Base-by-base conservation (phyloP, 2,113 vertebrate genomes). In the Chitala chitala region DNA sequence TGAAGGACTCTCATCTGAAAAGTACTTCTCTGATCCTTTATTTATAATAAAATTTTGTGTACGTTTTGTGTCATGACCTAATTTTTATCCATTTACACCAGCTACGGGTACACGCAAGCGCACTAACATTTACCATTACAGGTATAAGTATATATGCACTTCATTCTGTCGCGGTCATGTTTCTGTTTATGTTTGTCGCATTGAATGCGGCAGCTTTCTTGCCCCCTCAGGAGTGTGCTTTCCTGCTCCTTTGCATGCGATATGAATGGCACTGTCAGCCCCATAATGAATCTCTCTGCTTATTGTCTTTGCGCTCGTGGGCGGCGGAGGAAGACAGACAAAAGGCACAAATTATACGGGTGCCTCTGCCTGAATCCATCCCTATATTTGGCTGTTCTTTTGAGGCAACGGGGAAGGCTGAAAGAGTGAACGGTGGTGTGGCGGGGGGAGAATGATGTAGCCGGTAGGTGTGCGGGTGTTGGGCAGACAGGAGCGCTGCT, bases 281-380 rank as follows among this genome's bases (percentile, higher is more conserved):
- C 74, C 78, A 76, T 82, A 81, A 79, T 69, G 64, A 83, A 82
- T 76, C 83, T 78, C 78, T 72, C 55, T 66, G 77, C 69, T 84
- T 81, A 80, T 87, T 86, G 83, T 87, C 83, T 80, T 76, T 74
- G 77, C 59, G 0, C 76, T 76, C 75, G 85, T 85, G 83, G 83
- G 86, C 54, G 79, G 79, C 77, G 59, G 64, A 82, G 80, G 80
- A 84, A 77, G 70, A 8, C 66, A 83, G 82, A 87, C 81, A 89
- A 86, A 87, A 84, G 85, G 76, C 81, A 77, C 84, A 85, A 85
- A 88, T 86, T 80, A 85, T 83, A 86, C 76, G 38, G 75, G 82
- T 75, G 83, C 81, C 81, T 72, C 75, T 77, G 76, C 83, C 77
- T 71, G 61, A 84, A 84, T 78, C 75, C 79, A 74, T 71, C 38